These are phyloP conservation scores for Melipona beecheii DNA, from an alignment of 2,888 invertebrate genomes.

Conservation along the genomic window DNA sequence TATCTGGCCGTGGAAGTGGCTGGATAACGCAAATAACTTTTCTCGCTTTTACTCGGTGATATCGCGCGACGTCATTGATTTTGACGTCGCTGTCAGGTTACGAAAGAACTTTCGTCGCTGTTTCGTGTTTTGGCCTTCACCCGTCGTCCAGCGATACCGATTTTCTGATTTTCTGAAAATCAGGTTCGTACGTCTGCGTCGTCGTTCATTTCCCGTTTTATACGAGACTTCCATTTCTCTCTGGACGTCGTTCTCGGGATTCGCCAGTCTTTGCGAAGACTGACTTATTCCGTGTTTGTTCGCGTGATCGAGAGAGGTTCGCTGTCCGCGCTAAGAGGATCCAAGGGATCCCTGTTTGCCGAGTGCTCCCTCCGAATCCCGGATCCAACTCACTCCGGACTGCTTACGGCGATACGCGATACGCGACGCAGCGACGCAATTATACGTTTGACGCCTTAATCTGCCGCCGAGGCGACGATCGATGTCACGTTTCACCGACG, in stretches of 20 bases:
- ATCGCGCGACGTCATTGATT: neutral
- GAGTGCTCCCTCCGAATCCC: neutral
- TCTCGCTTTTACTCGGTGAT: neutral
- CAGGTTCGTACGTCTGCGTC: too few species aligned
- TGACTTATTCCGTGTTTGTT: constrained; percentile 34
- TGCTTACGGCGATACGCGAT: constrained; percentile 50
- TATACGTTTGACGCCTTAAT: constrained; percentile 19
- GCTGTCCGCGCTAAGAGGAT: constrained; percentile 20
- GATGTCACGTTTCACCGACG: neutral
- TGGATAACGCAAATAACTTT: constrained; percentile 10
- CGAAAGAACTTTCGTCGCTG: too few species aligned
- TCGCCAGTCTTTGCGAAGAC: neutral
- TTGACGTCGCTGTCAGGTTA: neutral
- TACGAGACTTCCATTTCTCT: neutral
- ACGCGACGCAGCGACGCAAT: constrained; percentile 42
- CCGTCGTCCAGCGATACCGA: neutral
- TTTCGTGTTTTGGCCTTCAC: neutral
- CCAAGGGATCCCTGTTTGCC: neutral
- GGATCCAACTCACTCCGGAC: constrained; percentile 9
- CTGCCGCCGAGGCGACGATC: neutral
- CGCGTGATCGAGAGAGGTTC: constrained; percentile 28
- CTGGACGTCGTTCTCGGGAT: neutral
- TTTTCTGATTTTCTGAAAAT: too few species aligned
- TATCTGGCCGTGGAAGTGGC: neutral
- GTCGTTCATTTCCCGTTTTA: neutral